A percentile compares a stretch with the other conserved stretches of the same genome.
These are phyloP conservation scores for Acanthococcus lagerstroemiae DNA, from an alignment of 2,888 invertebrate genomes.

Conservation along the genomic window DNA sequence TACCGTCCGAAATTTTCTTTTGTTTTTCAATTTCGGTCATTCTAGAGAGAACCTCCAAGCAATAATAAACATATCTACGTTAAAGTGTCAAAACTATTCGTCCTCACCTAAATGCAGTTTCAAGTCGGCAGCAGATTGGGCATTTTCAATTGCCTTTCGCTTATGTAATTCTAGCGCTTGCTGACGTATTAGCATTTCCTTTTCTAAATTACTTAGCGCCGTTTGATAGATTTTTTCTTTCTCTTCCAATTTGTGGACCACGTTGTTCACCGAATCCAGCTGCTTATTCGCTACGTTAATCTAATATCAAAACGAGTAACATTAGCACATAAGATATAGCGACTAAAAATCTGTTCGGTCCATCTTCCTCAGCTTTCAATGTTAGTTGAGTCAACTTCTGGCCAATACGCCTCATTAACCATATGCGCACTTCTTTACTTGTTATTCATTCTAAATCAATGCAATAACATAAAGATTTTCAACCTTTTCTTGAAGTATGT, in stretches of 20 bases:
- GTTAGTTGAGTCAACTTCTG: too few species aligned
- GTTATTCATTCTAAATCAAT: too few species aligned
- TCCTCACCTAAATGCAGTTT: conserved; percentile 78
- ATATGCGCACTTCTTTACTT: too few species aligned
- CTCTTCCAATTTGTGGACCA: conserved; percentile 87
- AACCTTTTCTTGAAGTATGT: conserved; percentile 81
- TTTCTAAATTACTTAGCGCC: conserved; percentile 84
- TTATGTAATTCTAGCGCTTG: conserved; percentile 98
- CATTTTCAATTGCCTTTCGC: conserved; percentile 91
- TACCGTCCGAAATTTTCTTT: too few species aligned
- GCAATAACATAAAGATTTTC: too few species aligned
- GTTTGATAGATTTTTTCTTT: conserved; percentile 88
- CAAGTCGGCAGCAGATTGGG: conserved; percentile 92
- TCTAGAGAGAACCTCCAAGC: too few species aligned
- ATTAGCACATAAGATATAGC: not conserved
- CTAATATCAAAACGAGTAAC: conserved; percentile 41
- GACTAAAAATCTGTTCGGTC: too few species aligned
- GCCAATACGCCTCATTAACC: too few species aligned
- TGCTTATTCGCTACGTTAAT: conserved; percentile 70
- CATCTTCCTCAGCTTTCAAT: too few species aligned
- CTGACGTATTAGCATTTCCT: conserved; percentile 81
- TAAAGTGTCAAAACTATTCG: not conserved
- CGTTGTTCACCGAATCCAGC: conserved; percentile 89
- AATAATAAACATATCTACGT: too few species aligned
- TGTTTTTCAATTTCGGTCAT: too few species aligned